phyloP scores from a whole-genome alignment of 2,113 vertebrate genomes.

The Cololabis saira region DNA sequence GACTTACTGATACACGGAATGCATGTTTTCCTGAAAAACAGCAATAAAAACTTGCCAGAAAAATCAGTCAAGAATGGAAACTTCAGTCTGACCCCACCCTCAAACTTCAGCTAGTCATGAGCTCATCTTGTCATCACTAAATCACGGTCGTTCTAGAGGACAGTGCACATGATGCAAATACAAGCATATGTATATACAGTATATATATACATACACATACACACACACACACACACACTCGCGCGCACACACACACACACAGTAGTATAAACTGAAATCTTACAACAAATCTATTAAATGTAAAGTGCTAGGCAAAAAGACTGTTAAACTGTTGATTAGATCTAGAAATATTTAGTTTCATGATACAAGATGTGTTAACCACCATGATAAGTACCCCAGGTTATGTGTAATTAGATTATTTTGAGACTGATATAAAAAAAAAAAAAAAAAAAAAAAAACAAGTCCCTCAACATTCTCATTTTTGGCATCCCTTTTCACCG shows the following conservation, averaged over 20 bases:
- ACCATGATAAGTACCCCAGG: conserved; percentile 43
- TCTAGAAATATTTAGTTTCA: conserved; percentile 58
- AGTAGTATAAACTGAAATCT: conserved; percentile 53
- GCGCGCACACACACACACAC: conserved; percentile 50
- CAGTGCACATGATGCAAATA: conserved; percentile 72
- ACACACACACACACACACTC: no score
- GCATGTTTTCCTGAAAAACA: not conserved
- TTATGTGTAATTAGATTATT: conserved; percentile 52
- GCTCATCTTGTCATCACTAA: no score
- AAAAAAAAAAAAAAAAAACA: conserved; percentile 6
- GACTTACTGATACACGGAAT: not conserved
- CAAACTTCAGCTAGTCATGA: not conserved
- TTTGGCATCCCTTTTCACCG: conserved; percentile 23
- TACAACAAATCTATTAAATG: conserved; percentile 64
- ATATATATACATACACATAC: no score
- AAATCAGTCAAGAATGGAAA: not conserved
- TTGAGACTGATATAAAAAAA: conserved; percentile 42
- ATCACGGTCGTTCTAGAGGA: conserved; percentile 50
- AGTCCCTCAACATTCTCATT: conserved; percentile 42
- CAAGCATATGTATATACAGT: conserved; percentile 60
- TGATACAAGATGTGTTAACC: conserved; percentile 46
- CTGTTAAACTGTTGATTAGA: conserved; percentile 43
- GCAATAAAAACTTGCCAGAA: no score
- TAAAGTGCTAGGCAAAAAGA: conserved; percentile 76
- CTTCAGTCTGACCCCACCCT: not conserved